phyloP scores from a whole-genome alignment of 2,888 invertebrate genomes.

The Stenodera caucasica region DNA sequence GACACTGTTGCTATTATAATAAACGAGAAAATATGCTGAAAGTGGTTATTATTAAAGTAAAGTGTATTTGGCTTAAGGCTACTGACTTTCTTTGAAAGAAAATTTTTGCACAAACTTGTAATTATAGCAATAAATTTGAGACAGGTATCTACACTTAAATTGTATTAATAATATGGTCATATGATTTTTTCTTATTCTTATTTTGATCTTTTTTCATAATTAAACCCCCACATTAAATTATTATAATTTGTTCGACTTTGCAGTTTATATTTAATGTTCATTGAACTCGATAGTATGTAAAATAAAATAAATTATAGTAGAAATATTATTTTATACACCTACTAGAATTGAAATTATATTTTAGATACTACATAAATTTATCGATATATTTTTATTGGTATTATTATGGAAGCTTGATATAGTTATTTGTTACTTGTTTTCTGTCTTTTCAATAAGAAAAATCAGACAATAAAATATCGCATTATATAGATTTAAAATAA shows the following conservation, averaged over 20 bases:
- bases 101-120: background rate
- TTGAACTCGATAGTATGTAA: background rate
- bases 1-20: background rate
- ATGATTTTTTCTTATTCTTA: background rate
- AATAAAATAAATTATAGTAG: conserved; percentile 5
- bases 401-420: conserved; percentile 5
- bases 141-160: background rate
- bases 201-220: background rate
- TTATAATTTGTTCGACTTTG: background rate
- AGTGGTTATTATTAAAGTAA: background rate
- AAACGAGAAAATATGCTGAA: background rate
- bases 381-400: background rate
- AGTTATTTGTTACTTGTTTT: background rate
- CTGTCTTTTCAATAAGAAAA: background rate
- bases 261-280: conserved; percentile 1
- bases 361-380: background rate
- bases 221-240: background rate
- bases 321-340: background rate
- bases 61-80: background rate
- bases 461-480: background rate
- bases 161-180: background rate
- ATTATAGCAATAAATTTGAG: background rate
- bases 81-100: background rate
- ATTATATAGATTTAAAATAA: conserved; percentile 5
- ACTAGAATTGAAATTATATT: background rate